Evolutionary conservation across 1,140 invertebrate species (phyloP).

Genomic region (Drosophila carrolli): DNA sequence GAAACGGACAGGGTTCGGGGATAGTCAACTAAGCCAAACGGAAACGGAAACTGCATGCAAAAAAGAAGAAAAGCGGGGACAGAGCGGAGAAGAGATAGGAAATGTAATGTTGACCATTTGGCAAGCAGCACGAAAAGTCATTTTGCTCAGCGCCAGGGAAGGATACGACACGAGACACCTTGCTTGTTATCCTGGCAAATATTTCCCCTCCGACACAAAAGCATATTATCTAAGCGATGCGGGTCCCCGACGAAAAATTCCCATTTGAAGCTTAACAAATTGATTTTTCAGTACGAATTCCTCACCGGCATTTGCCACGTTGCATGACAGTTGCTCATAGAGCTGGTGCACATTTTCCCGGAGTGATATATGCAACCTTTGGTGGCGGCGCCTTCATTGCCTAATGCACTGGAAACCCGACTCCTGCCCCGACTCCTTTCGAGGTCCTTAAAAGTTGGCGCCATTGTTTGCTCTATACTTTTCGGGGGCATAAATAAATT

Average conservation of each 20-base stretch:
- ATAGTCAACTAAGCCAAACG: slow-evolving; percentile 63
- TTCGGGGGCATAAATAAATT: slow-evolving; percentile 74
- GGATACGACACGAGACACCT: slow-evolving; percentile 34
- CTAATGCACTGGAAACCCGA: slow-evolving; percentile 71
- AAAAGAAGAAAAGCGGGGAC: slow-evolving; percentile 12
- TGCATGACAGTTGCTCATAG: slow-evolving; percentile 62
- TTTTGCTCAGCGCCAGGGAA: slow-evolving; percentile 42
- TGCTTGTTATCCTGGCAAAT: slow-evolving; percentile 69
- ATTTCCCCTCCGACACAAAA: slow-evolving; percentile 50
- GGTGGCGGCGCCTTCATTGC: slow-evolving; percentile 24
- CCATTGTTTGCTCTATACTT: slow-evolving; percentile 60
- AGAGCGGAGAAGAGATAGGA: slow-evolving; percentile 19
- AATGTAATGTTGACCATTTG: slow-evolving; percentile 79
- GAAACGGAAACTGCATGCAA: slow-evolving; percentile 75
- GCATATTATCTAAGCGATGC: slow-evolving; percentile 38
- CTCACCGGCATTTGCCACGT: slow-evolving; percentile 21
- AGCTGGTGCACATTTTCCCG: slow-evolving; percentile 32
- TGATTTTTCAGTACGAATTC: slow-evolving; percentile 57
- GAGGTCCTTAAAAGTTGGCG: slow-evolving; percentile 3
- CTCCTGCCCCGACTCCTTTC: slow-evolving; percentile 11
- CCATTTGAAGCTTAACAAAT: slow-evolving; percentile 69
- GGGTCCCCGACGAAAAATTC: slow-evolving; percentile 23
- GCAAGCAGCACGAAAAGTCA: slow-evolving; percentile 75
- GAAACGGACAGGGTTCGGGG: slow-evolving; percentile 1
- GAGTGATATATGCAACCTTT: slow-evolving; percentile 55